These are phyloP conservation scores for Drosophila kohkoa DNA, from an alignment of 1,140 invertebrate species.

Conservation along the genomic window DNA sequence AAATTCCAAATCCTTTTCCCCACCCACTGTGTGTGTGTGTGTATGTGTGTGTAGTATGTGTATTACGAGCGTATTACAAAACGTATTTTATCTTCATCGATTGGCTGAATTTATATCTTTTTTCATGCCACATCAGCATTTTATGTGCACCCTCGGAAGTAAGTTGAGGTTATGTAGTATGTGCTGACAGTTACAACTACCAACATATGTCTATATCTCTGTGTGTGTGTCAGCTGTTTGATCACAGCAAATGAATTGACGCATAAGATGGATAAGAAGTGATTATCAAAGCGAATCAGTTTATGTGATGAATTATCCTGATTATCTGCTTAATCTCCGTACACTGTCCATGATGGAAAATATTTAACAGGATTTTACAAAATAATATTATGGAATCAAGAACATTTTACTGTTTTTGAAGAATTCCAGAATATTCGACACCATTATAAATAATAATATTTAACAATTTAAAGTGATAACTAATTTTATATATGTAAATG, in stretches of 20 bases:
- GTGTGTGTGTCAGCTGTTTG: constrained; percentile 55
- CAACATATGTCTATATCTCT: constrained; percentile 59
- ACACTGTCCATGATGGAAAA: not conserved
- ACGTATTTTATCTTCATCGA: constrained; percentile 84
- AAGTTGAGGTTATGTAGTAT: constrained; percentile 66
- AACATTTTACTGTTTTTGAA: no score
- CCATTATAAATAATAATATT: no score
- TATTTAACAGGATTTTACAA: no score
- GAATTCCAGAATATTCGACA: no score
- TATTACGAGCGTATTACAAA: constrained; percentile 75
- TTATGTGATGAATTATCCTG: constrained; percentile 5
- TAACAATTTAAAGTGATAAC: no score
- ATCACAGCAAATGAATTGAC: constrained; percentile 30
- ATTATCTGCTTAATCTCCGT: not conserved
- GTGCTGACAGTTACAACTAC: constrained; percentile 70
- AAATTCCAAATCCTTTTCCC: constrained; percentile 1
- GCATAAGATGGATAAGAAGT: constrained; percentile 25
- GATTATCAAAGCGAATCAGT: constrained; percentile 18
- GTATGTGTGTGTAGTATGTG: constrained; percentile 4
- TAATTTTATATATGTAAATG: no score
- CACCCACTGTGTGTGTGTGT: not conserved
- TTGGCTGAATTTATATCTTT: constrained; percentile 83
- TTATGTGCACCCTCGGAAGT: constrained; percentile 58
- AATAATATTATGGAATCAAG: no score
- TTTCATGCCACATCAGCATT: constrained; percentile 81